These are phyloP conservation scores for Probosciger aterrimus DNA, from an alignment of 2,113 vertebrate genomes.

Conservation along the genomic window DNA sequence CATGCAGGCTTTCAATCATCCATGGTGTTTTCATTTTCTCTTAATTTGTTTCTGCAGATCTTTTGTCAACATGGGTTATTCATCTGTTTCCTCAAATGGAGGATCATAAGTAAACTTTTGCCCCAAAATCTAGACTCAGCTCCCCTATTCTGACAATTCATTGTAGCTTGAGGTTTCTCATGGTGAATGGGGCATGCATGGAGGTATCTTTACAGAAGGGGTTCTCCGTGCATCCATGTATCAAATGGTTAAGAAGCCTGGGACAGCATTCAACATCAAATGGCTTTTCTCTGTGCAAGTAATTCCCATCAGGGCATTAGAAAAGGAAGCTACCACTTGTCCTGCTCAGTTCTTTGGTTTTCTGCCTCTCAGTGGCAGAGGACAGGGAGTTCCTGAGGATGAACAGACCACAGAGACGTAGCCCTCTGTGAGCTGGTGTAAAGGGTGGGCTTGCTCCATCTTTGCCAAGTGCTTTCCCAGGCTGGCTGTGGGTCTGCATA, in stretches of 20 bases:
- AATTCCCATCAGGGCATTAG: background rate
- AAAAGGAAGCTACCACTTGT: background rate
- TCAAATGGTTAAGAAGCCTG: background rate
- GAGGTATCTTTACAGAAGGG: background rate
- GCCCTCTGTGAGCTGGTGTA: accelerated
- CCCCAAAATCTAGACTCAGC: background rate
- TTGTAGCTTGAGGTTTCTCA: background rate
- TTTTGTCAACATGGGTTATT: accelerated
- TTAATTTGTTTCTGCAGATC: background rate
- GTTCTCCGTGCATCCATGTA: background rate
- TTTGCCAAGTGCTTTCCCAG: background rate
- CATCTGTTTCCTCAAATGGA: background rate
- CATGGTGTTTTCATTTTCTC: background rate
- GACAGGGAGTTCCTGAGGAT: background rate
- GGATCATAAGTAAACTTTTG: background rate
- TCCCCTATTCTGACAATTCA: background rate
- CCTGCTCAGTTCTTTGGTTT: background rate
- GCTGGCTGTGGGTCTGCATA: background rate
- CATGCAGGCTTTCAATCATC: background rate
- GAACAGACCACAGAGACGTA: background rate
- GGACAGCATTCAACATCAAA: background rate
- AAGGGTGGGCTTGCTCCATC: background rate
- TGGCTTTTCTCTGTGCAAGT: background rate
- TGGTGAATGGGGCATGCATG: background rate
- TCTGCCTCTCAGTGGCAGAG: background rate